Base-by-base conservation (phyloP, 2,888 invertebrate genomes). In the Drosophila incognita region DNA sequence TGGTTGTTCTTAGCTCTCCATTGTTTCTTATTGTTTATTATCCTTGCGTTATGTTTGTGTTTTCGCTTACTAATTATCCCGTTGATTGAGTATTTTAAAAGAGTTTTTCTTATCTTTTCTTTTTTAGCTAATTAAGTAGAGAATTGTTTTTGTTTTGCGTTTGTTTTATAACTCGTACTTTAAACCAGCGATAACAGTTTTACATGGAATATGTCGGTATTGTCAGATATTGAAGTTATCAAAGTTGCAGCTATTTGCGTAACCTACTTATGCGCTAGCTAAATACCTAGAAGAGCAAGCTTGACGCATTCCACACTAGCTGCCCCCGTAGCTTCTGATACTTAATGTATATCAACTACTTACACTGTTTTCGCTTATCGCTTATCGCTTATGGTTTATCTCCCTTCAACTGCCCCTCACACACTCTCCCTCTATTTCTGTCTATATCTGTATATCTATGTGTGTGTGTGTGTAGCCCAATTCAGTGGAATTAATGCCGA, bases 301-400 rank as follows among this genome's bases (percentile, higher is more conserved):
- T 27, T 4, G n/a, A 8, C n/a, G 15, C 5, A 40, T 27, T 29
- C 24, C 18, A 10, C 21, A 21, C 10, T 40, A 4, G 27, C 24
- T 15, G 13, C 15, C 13, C 7, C 13, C 0, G 13, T 15, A 7
- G 46, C 13, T 11, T 4, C 24, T 21, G 11, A 21, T 53, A 24
- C 27, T 15, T 11, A 33, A 4, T 33, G n/a, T 24, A 27, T 33
- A n/a, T 42, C 38, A 33, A 21, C 10, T 29, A 11, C 33, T 38
- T 21, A 69, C 29, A 5, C n/a, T 38, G 24, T 46, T 70, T 70
- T 11, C 58, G 58, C 40, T 18, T 51, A 40, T 4, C 70, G 58
- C 40, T 18, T 51, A 40, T 4, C 68, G 40, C 49, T 51, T 69
- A 51, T 69, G 57, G 69, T 49, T 51, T 49, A 49, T 67, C 70